Evolutionary conservation across 2,797 vertebrate genomes (phyloP), one percentile per base, ranked within the genome.

Genomic region (Acrocephalus scirpaceus): DNA sequence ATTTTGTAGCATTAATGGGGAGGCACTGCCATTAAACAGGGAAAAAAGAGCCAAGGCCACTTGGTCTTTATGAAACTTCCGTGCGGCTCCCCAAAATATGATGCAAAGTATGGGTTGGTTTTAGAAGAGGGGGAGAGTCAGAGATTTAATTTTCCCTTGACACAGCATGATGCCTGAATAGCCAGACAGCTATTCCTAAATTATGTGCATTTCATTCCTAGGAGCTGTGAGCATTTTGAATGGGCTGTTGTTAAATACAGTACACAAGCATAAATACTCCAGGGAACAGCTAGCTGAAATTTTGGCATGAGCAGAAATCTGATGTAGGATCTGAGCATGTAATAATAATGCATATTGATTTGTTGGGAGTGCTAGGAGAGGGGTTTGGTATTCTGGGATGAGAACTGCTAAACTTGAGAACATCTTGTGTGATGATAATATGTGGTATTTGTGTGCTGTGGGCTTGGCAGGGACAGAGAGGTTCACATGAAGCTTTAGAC

Each of bases 151-250:
- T 96, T 96, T 96, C 85, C 93, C 89, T 91, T 91, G 93, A 94
- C 92, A 86, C 95, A 96, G 95, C 87, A 75, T 75, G 95, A 92
- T 92, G 89, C 87, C 91, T 91, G 84, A 96, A 92, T 92, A 95
- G 93, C 93, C 92, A 93, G 93, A 91, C 93, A 92, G 91, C 87
- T 92, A 93, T 93, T 96, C 92, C 95, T 96, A 96, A 97, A 96
- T 95, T 95, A 96, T 90, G 87, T 96, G 95, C 95, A 95, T 95
- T 95, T 96, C 92, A 91, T 95, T 96, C 92, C 95, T 93, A 78
- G 92, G 91, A 96, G 93, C 92, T 75, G 93, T 53, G 81, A 96
- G 93, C 91, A 91, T 95, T 96, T 69, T 90, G 91, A 96, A 97
- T 94, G 93, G 96, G 87, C 76, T 96, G 93, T 62, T 94, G 95